phyloP scores from a whole-genome alignment of 2,797 vertebrate species.

The Alcedo atthis region DNA sequence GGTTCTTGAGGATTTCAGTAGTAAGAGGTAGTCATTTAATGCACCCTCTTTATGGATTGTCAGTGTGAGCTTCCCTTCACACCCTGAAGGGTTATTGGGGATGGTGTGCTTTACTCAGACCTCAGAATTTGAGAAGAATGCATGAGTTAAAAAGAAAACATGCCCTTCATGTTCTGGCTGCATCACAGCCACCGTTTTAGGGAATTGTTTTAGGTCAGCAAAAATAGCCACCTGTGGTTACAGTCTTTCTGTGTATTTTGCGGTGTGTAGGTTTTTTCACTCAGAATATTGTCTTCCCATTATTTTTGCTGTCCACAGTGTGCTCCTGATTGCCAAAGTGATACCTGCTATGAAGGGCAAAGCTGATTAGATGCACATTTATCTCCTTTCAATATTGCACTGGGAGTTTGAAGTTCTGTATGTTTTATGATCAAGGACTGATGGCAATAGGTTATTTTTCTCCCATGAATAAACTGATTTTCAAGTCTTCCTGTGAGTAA shows the following conservation, averaged over 20 bases:
- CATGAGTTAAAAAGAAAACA: slow-evolving; percentile 51
- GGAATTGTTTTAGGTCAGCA: slow-evolving; percentile 67
- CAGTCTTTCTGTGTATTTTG: slow-evolving; percentile 8
- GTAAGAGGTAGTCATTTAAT: slow-evolving; percentile 44
- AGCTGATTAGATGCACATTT: slow-evolving; percentile 48
- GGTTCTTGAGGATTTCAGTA: slow-evolving; percentile 32
- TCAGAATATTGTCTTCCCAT: slow-evolving; percentile 41
- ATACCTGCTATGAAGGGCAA: slow-evolving; percentile 53
- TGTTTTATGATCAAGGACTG: slow-evolving; percentile 25
- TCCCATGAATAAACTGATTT: slow-evolving; percentile 64
- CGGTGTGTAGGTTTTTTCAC: background rate
- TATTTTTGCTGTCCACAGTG: slow-evolving; percentile 50
- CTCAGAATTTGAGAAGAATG: slow-evolving; percentile 55
- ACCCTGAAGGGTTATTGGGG: slow-evolving; percentile 41
- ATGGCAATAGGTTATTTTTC: slow-evolving; percentile 48
- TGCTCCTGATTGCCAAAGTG: slow-evolving; percentile 54
- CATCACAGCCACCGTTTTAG: slow-evolving; percentile 27
- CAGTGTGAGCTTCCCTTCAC: slow-evolving; percentile 16
- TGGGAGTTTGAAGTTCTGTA: slow-evolving; percentile 23
- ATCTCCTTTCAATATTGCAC: slow-evolving; percentile 18
- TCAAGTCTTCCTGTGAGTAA: slow-evolving; percentile 45
- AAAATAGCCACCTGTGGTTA: slow-evolving; percentile 65
- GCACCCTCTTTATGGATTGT: background rate
- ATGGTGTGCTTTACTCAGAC: slow-evolving; percentile 41
- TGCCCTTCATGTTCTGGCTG: slow-evolving; percentile 24